Conservation (phyloP, 2,113 vertebrate species). For the Peucedramus taeniatus region DNA sequence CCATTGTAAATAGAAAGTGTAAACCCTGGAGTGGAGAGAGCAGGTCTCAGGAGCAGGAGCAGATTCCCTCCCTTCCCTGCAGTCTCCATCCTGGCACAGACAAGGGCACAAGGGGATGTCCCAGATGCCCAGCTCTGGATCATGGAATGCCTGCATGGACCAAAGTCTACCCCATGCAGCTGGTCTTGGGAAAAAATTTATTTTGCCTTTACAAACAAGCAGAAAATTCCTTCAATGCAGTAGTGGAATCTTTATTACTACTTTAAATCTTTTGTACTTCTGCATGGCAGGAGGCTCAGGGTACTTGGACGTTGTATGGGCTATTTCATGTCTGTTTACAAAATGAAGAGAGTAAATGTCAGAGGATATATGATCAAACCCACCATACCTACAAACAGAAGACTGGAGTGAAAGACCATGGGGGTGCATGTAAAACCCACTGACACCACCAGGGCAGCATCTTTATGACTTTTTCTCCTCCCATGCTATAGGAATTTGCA, state of each 20-base stretch:
- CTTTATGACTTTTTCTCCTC: not conserved
- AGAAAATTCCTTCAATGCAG: not conserved
- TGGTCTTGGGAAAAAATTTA: not conserved
- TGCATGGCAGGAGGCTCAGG: not conserved
- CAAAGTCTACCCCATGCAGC: not conserved
- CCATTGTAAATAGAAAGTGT: not conserved
- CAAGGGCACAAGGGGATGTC: not conserved
- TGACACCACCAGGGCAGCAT: not conserved
- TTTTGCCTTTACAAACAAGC: not conserved
- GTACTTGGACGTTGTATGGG: not conserved
- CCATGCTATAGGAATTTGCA: not conserved
- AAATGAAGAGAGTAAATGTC: not conserved
- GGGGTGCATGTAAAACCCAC: not conserved
- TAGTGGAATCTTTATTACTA: not conserved
- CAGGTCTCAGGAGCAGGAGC: not conserved
- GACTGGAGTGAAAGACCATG: not conserved
- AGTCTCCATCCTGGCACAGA: not conserved
- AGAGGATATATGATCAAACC: not conserved
- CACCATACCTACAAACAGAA: not conserved
- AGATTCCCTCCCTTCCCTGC: not conserved
- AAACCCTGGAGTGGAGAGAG: not conserved
- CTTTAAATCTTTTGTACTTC: not conserved
- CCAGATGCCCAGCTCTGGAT: not conserved
- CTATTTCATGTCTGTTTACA: not conserved
- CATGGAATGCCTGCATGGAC: fast-evolving